Percentiles rank a stretch among this genome's conserved stretches.
These are phyloP conservation scores for Thelaira solivaga DNA, from an alignment of 2,888 invertebrate species.

Conservation along the genomic window DNA sequence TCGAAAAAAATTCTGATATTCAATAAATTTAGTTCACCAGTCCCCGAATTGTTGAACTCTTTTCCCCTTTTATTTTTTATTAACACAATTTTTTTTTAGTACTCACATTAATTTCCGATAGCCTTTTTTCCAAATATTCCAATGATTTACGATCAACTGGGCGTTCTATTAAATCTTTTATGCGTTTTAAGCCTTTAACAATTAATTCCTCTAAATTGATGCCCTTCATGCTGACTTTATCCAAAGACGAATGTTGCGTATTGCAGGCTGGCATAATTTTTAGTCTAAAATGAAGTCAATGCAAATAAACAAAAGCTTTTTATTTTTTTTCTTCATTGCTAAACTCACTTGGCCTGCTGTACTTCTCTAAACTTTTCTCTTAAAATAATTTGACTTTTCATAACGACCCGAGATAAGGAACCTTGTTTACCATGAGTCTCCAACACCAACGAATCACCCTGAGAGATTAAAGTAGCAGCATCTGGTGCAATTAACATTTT, in stretches of 20 bases:
- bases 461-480: constrained; percentile 86
- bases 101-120: constrained; percentile 76
- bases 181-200: constrained; percentile 74
- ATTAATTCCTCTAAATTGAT: constrained; percentile 75
- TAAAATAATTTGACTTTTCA: constrained; percentile 75
- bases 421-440: constrained; percentile 80
- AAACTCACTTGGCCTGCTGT: constrained; percentile 74
- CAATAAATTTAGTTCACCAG: too few relatives aligned
- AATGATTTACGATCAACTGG: constrained; percentile 72
- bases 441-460: constrained; percentile 86
- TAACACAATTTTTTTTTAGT: not conserved
- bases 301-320: not conserved
- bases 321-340: too few relatives aligned
- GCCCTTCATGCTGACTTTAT: constrained; percentile 66
- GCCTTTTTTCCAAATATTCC: constrained; percentile 73
- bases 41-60: too few relatives aligned
- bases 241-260: constrained; percentile 65
- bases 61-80: not conserved
- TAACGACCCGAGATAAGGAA: constrained; percentile 74
- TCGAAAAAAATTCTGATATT: too few relatives aligned
- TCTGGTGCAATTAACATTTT: constrained; percentile 82
- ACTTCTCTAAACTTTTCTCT: constrained; percentile 77
- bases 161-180: constrained; percentile 75
- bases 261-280: constrained; percentile 59
- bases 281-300: constrained; percentile 63